Percentiles rank a stretch among this genome's conserved stretches.
phyloP scores from a whole-genome alignment of 2,113 vertebrate genomes.

The Tichodroma muraria region DNA sequence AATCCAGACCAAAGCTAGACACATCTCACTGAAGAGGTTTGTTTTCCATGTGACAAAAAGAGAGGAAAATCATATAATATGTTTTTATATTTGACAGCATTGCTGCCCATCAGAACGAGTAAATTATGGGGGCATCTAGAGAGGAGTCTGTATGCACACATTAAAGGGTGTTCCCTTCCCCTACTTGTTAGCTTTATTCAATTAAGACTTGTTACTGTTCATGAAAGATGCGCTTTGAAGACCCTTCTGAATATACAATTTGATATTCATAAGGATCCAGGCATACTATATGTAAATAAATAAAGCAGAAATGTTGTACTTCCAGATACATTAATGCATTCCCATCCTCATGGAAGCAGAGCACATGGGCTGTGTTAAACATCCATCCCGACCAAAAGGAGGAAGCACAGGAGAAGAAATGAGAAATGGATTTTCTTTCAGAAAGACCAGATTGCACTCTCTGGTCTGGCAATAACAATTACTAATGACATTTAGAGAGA shows the following conservation, averaged over 20 bases:
- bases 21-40: neutral
- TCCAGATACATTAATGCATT: neutral
- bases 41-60: neutral
- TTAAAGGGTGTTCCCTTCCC: neutral
- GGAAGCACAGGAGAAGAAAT: constrained; percentile 10
- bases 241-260: neutral
- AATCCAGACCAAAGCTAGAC: neutral
- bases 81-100: neutral
- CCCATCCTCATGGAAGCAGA: neutral
- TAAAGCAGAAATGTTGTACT: neutral
- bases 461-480: constrained; percentile 73
- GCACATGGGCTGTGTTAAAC: neutral
- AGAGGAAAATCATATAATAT: neutral
- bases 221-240: neutral
- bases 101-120: neutral
- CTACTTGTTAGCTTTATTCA: neutral
- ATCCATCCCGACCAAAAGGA: constrained; percentile 11
- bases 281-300: neutral
- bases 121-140: neutral
- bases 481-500: constrained; percentile 79
- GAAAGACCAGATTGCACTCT: constrained; percentile 47
- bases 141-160: neutral
- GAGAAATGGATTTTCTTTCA: constrained; percentile 42
- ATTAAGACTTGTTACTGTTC: neutral
- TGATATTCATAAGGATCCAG: neutral